These are phyloP conservation scores for Druceiella hillmani DNA, from an alignment of 2,888 invertebrate genomes.

Conservation along the genomic window DNA sequence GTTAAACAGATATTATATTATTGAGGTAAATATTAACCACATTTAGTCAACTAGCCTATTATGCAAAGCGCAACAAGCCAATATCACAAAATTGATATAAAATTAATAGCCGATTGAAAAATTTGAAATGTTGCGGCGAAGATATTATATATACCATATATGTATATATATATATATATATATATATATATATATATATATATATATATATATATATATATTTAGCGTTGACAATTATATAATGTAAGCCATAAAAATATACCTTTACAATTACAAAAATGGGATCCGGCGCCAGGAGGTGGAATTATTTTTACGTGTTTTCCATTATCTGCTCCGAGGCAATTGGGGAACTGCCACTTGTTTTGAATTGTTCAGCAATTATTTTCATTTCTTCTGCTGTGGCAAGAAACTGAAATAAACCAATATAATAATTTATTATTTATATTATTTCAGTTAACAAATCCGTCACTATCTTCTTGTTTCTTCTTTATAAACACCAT, in stretches of 20 bases:
- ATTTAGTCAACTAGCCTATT: too few relatives aligned
- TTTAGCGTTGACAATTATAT: slow-evolving; percentile 13
- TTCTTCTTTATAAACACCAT: too few relatives aligned
- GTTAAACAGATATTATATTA: too few relatives aligned
- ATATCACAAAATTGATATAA: slow-evolving; percentile 13
- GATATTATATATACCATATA: slow-evolving; percentile 15
- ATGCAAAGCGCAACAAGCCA: slow-evolving; percentile 16
- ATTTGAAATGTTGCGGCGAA: too few relatives aligned
- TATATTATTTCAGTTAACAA: slow-evolving; percentile 9
- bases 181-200: slow-evolving; percentile 7
- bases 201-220: slow-evolving; percentile 10
- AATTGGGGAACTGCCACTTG: slow-evolving; percentile 9
- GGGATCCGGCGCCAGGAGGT: slow-evolving; percentile 12
- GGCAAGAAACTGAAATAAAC: slow-evolving; percentile 12
- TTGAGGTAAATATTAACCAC: too few relatives aligned
- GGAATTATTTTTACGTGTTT: slow-evolving; percentile 5
- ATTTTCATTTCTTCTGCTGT: slow-evolving; percentile 11
- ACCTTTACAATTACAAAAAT: slow-evolving; percentile 12
- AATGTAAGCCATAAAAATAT: slow-evolving; percentile 12
- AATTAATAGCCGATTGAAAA: too few relatives aligned
- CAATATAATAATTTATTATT: slow-evolving; percentile 6
- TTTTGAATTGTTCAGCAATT: slow-evolving; percentile 11
- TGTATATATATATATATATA: slow-evolving; percentile 6
- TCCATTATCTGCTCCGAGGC: not conserved
- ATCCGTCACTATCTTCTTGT: slow-evolving; percentile 7